Evolutionary conservation across 1,140 invertebrate species (phyloP).

Genomic region (Drosophila sechellia): DNA sequence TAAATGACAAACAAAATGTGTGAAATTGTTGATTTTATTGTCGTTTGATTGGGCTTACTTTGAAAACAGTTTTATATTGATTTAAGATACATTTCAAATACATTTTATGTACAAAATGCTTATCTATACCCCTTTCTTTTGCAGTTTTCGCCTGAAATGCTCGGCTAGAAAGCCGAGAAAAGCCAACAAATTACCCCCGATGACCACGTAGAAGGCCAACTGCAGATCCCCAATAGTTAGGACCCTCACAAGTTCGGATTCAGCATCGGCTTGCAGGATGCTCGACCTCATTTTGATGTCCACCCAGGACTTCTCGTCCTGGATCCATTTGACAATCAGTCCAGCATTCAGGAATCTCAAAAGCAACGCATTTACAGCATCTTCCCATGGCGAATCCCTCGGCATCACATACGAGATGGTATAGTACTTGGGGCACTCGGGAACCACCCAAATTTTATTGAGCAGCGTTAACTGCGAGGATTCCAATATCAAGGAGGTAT

Average conservation of each 20-base stretch:
- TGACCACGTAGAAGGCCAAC: conserved; percentile 76
- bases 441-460: conserved; percentile 68
- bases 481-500: conserved; percentile 63
- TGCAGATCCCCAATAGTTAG: conserved; percentile 74
- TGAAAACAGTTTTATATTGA: no score
- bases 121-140: background rate
- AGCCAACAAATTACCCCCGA: conserved; percentile 57
- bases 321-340: conserved; percentile 74
- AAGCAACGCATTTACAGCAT: conserved; percentile 69
- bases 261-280: conserved; percentile 11
- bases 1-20: background rate
- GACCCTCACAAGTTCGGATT: conserved; percentile 46
- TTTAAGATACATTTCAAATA: no score
- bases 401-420: conserved; percentile 81
- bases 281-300: conserved; percentile 38
- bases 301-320: conserved; percentile 53
- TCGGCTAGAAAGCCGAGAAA: conserved; percentile 51
- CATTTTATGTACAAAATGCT: background rate
- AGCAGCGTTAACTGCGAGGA: conserved; percentile 52
- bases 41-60: background rate
- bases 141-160: conserved; percentile 17
- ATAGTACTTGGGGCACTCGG: conserved; percentile 82
- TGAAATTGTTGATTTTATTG: background rate
- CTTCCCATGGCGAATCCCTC: conserved; percentile 69
- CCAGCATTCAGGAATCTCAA: conserved; percentile 62